phyloP scores from a whole-genome alignment of 2,797 vertebrate genomes.

The Chaunax sp. region DNA sequence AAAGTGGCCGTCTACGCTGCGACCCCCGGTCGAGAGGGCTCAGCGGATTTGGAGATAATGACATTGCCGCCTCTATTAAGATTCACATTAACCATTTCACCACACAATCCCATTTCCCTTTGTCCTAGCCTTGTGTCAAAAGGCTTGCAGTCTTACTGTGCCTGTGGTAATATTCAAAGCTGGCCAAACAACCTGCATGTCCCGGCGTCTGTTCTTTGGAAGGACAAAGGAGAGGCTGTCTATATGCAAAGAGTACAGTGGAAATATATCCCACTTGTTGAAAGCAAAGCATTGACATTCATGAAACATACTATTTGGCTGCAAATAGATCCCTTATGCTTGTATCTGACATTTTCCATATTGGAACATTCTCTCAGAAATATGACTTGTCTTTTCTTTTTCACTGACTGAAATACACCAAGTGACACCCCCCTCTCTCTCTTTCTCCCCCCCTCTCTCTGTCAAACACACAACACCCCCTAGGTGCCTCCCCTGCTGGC shows the following conservation, averaged over 20 bases:
- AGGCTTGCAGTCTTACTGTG: conserved; percentile 39
- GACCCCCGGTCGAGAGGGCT: conserved; percentile 74
- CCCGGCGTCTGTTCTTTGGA: conserved; percentile 17
- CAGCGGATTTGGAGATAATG: conserved; percentile 81
- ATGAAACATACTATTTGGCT: conserved; percentile 55
- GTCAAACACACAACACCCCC: conserved; percentile 36
- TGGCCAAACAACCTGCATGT: conserved; percentile 53
- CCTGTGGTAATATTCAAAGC: conserved; percentile 52
- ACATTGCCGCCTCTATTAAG: conserved; percentile 77
- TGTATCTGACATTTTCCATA: conserved; percentile 43
- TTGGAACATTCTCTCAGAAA: conserved; percentile 36
- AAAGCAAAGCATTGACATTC: conserved; percentile 63
- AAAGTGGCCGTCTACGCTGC: conserved; percentile 72
- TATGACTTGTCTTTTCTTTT: conserved; percentile 48
- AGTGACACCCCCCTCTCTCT: conserved; percentile 9
- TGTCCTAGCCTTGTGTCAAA: conserved; percentile 72
- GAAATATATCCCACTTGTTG: conserved; percentile 57
- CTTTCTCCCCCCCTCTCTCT: conserved; percentile 3
- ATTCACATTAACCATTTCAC: conserved; percentile 80
- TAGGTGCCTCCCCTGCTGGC: conserved; percentile 66
- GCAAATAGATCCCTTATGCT: conserved; percentile 38
- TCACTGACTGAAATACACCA: conserved; percentile 41
- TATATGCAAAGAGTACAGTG: conserved; percentile 63
- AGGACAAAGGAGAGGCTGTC: conserved; percentile 52
- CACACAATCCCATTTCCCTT: conserved; percentile 68